A percentile compares a stretch with the other conserved stretches of the same genome.
Evolutionary conservation across 2,888 invertebrate genomes (phyloP).

Genomic region (Eristalis pertinax): DNA sequence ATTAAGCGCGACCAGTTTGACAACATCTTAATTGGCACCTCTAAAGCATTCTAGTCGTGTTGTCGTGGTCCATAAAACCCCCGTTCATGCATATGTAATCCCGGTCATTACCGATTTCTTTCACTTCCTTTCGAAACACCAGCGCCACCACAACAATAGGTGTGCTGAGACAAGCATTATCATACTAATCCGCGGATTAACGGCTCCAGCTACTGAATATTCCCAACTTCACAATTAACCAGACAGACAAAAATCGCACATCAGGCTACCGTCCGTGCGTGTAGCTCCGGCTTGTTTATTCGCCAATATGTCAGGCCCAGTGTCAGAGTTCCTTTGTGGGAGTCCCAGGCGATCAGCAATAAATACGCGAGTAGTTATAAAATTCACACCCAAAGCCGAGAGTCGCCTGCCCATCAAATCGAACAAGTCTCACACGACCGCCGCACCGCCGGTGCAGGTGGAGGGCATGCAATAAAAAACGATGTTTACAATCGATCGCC

Average conservation of each 20-base stretch:
- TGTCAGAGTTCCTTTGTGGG: not conserved
- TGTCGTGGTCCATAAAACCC: not conserved
- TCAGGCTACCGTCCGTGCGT: not conserved
- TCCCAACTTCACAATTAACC: not conserved
- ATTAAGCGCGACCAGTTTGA: not conserved
- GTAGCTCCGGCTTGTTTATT: not conserved
- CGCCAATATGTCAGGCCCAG: not conserved
- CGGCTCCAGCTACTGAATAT: not conserved
- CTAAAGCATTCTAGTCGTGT: not conserved
- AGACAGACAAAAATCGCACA: not conserved
- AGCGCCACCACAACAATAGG: not conserved
- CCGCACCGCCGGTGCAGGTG: not conserved
- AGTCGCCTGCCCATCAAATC: not conserved
- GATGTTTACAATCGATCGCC: conserved; percentile 21
- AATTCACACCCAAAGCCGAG: not conserved
- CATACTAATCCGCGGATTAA: conserved; percentile 10
- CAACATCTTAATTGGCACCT: not conserved
- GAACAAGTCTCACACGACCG: not conserved
- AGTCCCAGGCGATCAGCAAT: not conserved
- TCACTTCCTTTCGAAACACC: not conserved
- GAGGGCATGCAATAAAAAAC: not conserved
- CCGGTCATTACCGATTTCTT: not conserved
- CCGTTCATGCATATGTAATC: not conserved
- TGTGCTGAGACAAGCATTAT: conserved; percentile 5
- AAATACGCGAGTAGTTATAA: conserved; percentile 1